Evolutionary conservation across 2,888 invertebrate genomes (phyloP), one percentile per base, ranked within the genome.

Genomic region (Enchytraeus crypticus): DNA sequence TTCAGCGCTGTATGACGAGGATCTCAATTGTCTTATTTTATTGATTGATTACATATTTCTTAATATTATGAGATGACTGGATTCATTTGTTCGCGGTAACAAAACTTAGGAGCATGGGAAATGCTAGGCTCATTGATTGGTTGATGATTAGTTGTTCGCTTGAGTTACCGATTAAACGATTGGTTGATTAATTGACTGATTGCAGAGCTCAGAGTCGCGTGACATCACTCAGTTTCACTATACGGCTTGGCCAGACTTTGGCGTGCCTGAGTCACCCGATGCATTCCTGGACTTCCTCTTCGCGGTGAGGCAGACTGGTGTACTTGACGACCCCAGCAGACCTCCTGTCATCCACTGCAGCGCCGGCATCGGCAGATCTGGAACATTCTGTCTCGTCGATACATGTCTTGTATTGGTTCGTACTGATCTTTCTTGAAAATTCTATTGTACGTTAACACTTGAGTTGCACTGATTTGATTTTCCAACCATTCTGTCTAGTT

Each of bases 281-380:
- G 88, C 88, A 23, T 95, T 82, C 71, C 74, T 81, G 32, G 74
- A 76, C 63, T 82, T 81, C 66, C 74, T 81, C 26, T 71, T 73
- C 62, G 76, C 74, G 32, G 79, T 81, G 14, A 69, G 77, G 57
- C 66, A 73, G 46, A 71, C 73, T 29, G 78, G 77, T 2, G 74
- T 72, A n/a, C 70, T 80, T 34, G 74, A 74, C 26, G 45, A 66
- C 84, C 69, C 72, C 27, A 71, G 72, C 55, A 72, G 93, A 0
- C 95, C 95, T 0, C 86, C 92, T 3, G 85, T 96, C 26, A 88
- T 97, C 32, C 96, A 96, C 80, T 96, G 96, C 82, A 93, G 93
- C 68, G 96, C 96, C 30, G 96, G 96, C 14, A 95, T 96, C 71
- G 96, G 96, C 18, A 84, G 96, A 67, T 93, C 95, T 0, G 96